These are phyloP conservation scores for Drosophila pseudotakahashii DNA, from an alignment of 2,888 invertebrate genomes.

Conservation along the genomic window DNA sequence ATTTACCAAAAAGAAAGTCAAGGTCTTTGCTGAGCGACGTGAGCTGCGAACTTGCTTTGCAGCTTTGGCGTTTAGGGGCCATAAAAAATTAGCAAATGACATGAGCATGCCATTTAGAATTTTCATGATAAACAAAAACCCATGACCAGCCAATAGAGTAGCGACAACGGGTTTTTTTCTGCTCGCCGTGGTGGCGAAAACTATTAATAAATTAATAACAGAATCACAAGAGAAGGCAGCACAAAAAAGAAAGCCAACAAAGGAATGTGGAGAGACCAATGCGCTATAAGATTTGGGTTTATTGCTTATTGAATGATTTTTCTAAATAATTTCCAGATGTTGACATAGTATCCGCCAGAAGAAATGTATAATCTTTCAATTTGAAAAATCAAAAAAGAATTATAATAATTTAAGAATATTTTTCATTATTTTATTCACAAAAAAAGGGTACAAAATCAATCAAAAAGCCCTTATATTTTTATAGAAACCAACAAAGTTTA, in stretches of 20 bases:
- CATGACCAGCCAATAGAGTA: conserved; percentile 48
- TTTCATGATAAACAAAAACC: conserved; percentile 63
- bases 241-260: conserved; percentile 19
- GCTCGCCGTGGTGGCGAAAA: conserved; percentile 46
- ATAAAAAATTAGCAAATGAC: conserved; percentile 59
- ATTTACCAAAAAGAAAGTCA: conserved; percentile 70
- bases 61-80: conserved; percentile 27
- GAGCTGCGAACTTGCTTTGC: conserved; percentile 48
- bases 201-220: conserved; percentile 65
- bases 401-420: no score
- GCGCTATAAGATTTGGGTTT: conserved; percentile 5
- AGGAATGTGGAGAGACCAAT: conserved; percentile 9
- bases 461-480: no score
- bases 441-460: no score
- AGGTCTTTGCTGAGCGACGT: conserved; percentile 62
- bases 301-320: not conserved
- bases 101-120: conserved; percentile 72
- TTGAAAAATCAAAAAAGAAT: no score
- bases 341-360: no score
- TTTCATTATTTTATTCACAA: no score
- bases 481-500: no score
- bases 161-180: conserved; percentile 56
- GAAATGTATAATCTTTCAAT: no score
- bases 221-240: conserved; percentile 32
- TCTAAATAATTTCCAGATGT: not conserved